Evolutionary conservation across 2,113 vertebrate species (phyloP).

Genomic region (Salvator merianae): DNA sequence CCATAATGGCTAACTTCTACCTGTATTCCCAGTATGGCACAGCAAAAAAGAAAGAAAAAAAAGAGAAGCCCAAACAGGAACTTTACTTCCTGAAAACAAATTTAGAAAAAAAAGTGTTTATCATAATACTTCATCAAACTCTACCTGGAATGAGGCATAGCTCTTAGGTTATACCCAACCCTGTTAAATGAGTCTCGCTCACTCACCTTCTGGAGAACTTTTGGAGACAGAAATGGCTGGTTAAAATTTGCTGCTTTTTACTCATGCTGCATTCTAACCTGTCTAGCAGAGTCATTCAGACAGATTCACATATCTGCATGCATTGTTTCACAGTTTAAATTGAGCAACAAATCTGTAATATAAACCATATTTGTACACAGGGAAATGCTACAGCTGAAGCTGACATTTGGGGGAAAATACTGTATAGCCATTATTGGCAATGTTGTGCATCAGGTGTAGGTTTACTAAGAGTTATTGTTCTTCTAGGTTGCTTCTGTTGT

Average conservation of each 20-base stretch:
- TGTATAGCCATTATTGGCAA: neutral
- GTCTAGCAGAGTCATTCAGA: neutral
- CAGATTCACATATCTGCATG: neutral
- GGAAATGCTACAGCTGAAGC: neutral
- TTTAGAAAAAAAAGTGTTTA: no score
- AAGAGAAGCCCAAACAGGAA: no score
- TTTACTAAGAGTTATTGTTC: accelerated
- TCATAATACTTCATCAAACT: no score
- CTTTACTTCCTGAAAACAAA: no score
- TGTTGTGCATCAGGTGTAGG: neutral
- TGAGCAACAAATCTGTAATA: neutral
- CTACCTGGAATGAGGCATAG: no score
- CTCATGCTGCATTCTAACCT: neutral
- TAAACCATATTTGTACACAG: neutral
- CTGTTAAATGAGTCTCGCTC: neutral
- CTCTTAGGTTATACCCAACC: no score
- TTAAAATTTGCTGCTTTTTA: neutral
- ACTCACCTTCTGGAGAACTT: no score
- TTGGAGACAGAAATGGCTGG: no score
- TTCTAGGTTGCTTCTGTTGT: neutral
- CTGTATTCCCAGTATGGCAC: no score
- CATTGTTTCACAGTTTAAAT: neutral
- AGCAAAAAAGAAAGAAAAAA: no score
- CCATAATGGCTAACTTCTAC: no score
- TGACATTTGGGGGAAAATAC: slow-evolving; percentile 7